phyloP scores from a whole-genome alignment of 2,888 invertebrate genomes.

The Elegia similella region DNA sequence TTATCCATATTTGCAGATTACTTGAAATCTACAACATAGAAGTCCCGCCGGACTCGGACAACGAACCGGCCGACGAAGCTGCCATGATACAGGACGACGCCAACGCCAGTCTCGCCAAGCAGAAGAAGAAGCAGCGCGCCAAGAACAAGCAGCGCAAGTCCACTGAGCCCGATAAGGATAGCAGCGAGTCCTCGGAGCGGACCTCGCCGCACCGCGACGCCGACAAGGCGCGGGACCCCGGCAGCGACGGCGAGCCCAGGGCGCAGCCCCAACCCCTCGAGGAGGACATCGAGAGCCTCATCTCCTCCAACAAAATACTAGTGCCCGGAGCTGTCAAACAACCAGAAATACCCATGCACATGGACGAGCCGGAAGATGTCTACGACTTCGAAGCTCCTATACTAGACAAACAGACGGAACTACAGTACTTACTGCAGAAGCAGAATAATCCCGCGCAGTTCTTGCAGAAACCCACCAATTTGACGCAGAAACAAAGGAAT shows the following conservation, averaged over 20 bases:
- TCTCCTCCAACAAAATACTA: slow-evolving; percentile 74
- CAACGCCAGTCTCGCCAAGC: slow-evolving; percentile 44
- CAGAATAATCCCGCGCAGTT: slow-evolving; percentile 77
- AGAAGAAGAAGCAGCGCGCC: slow-evolving; percentile 65
- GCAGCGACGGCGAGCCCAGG: slow-evolving; percentile 21
- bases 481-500: slow-evolving; percentile 65
- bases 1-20: slow-evolving; percentile 76
- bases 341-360: slow-evolving; percentile 42
- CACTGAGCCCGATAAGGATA: slow-evolving; percentile 57
- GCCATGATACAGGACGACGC: slow-evolving; percentile 44
- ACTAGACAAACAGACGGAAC: slow-evolving; percentile 72
- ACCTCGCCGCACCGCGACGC: slow-evolving; percentile 48
- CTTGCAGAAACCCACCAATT: slow-evolving; percentile 54
- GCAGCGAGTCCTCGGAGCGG: slow-evolving; percentile 61
- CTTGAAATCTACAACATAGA: slow-evolving; percentile 88
- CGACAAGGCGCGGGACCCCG: slow-evolving; percentile 47
- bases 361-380: slow-evolving; percentile 53
- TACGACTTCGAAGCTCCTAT: slow-evolving; percentile 57
- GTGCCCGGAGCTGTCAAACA: slow-evolving; percentile 60
- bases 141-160: slow-evolving; percentile 70
- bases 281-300: slow-evolving; percentile 76
- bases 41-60: slow-evolving; percentile 80
- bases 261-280: slow-evolving; percentile 43
- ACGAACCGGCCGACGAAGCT: slow-evolving; percentile 62
- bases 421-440: slow-evolving; percentile 71